Base-by-base conservation (phyloP, 2,113 vertebrate species). In the Budorcas taxicolor region DNA sequence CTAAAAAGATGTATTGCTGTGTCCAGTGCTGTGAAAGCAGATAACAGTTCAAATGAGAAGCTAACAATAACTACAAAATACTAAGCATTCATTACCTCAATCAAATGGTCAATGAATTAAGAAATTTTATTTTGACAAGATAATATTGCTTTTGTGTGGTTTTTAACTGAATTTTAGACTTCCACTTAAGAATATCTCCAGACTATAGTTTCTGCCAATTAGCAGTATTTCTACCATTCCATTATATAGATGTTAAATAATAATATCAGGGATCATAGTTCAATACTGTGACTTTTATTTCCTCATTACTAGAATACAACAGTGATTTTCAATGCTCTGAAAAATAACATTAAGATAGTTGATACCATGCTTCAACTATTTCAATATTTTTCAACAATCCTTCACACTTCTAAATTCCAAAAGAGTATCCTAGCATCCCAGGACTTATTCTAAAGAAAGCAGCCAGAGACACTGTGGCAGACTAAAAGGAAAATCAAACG, bases 401-500 rank as follows among this genome's bases (percentile, higher is more conserved):
- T 91, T 90, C 19, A 91, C 5, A 81, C 19, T 57, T 90, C 50
- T 55, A 64, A 91, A 88, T 71, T 57, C 40, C 21, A 71, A 40
- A 82, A 57, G n/a, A 60, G 43, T 55, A 82, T 87, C 71, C 64
- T 87, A 91, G 78, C 36, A 87, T 43, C n/a, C 7, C 29, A 76
- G 71, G 31, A 55, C 36, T 84, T 89, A 94, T 11, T 92, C 88
- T 90, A 87, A 88, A 60, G 87, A 96, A 89, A 95, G 17, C 23
- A 74, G 58, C 29, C 60, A 88, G 53, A 94, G 55, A 80, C n/a
- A 84, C 7, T 60, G 23, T 33, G 25, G 87, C 9, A 78, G 12
- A 67, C 27, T 84, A 80, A 95, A 83, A 87, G 62, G 40, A 96
- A 97, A 95, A 87, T 5, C 45, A 92, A 84, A 89, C 2, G 71